Base-by-base conservation (phyloP, 1,140 invertebrate genomes). In the Eueides isabella region DNA sequence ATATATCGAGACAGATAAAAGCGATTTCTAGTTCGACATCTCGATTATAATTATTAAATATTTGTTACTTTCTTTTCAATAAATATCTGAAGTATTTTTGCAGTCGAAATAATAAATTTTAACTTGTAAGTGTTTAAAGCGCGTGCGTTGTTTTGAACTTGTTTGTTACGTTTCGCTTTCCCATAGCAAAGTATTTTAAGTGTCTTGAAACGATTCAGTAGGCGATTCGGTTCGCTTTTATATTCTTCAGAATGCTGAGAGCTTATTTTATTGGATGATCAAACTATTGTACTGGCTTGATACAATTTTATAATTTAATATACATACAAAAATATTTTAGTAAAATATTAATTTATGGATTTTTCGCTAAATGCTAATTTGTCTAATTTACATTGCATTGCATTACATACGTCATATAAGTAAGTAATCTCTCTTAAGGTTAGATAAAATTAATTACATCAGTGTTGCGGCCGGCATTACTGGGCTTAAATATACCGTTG, bases 401-500 rank as follows among this genome's bases (percentile, higher is more conserved):
- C 12, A n/a, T 44, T 44, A 6, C 5, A 2, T 48, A 23, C 23
- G 19, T n/a, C n/a, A n/a, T n/a, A n/a, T 48, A 48, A 44, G 14
- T 44, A 19, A 55, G 2, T 26, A 23, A 55, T 55, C 7, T 55
- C 11, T 38, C 9, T 11, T 55, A 26, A 19, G 7, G 7, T 55
- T 23, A 55, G 9, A 55, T 23, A 7, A 84, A 86, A 87, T 80
- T 81, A 89, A 89, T 89, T 91, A 89, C 61, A 68, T 77, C 63
- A 67, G 80, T 79, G 78, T 84, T 69, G 82, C 78, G 84, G 77
- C 72, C 80, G 75, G 88, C 48, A 89, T 80, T 80, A 75, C 83
- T 72, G 81, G 80, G 76, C 80, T 81, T 87, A 87, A 89, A 87
- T 77, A 85, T 80, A 85, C 85, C 89, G 86, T 88, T 78, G 91